Evolutionary conservation across 2,113 vertebrate genomes (phyloP).

Genomic region (Sakesphorus luctuosus): DNA sequence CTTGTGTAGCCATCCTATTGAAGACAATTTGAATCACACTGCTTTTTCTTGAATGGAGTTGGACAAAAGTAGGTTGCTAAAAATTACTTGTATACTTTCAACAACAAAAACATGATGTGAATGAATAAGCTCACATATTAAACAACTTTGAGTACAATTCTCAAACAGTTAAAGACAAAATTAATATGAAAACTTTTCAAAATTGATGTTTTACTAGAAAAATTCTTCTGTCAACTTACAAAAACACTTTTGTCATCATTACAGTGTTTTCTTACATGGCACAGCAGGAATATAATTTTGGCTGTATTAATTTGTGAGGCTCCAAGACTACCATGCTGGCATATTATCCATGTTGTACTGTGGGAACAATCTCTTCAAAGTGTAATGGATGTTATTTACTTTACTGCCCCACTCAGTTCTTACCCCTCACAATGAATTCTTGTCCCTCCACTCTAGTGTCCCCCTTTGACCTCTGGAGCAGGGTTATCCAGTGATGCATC

Average conservation of each 20-base stretch:
- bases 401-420: neutral
- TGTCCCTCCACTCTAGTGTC: constrained; percentile 95
- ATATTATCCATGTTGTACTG: neutral
- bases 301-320: neutral
- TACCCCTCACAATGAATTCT: constrained; percentile 96
- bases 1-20: constrained; percentile 93
- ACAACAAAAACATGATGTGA: neutral
- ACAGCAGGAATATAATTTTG: neutral
- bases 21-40: neutral
- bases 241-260: neutral
- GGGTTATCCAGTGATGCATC: constrained; percentile 99
- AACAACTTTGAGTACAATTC: neutral
- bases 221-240: neutral
- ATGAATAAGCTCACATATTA: neutral
- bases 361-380: neutral
- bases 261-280: neutral
- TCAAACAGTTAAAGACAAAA: neutral
- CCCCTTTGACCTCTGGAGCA: constrained; percentile 95
- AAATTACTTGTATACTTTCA: neutral
- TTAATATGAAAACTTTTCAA: neutral
- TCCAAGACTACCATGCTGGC: neutral
- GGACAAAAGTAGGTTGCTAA: neutral
- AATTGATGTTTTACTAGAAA: neutral
- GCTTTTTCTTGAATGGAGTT: neutral
- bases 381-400: neutral